A percentile compares a stretch with the other conserved stretches of the same genome.
Evolutionary conservation across 1,140 invertebrate genomes (phyloP).

Genomic region (Diachasmimorpha longicaudata): DNA sequence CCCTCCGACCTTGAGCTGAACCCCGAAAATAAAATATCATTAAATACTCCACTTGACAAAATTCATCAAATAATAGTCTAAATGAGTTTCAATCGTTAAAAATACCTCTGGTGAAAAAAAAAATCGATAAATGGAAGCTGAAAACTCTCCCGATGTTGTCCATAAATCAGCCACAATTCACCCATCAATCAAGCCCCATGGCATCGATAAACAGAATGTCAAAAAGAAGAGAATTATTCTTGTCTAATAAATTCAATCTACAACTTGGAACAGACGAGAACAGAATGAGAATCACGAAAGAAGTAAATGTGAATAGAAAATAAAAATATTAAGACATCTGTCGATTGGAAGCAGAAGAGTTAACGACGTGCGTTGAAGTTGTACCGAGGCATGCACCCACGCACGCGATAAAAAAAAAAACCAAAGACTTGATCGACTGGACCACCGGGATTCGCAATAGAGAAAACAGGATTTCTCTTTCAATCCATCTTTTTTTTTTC

Average conservation of each 20-base stretch:
- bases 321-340: background rate
- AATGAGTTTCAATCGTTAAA: too few species aligned
- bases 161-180: background rate
- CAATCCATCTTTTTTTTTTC: background rate
- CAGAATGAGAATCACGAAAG: background rate
- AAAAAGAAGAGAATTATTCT: background rate
- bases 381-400: slow-evolving; percentile 10
- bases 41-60: too few species aligned
- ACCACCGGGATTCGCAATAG: slow-evolving; percentile 37
- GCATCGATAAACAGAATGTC: background rate
- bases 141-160: background rate
- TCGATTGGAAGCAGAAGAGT: background rate
- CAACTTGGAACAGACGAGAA: background rate
- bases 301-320: background rate
- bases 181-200: background rate
- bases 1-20: too few species aligned
- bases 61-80: too few species aligned
- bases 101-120: too few species aligned
- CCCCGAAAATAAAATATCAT: too few species aligned
- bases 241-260: background rate
- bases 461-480: slow-evolving; percentile 2
- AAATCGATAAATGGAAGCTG: too few species aligned
- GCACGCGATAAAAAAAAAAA: slow-evolving; percentile 25
- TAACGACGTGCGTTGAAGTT: background rate
- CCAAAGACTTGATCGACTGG: slow-evolving; percentile 31